Base-by-base conservation (phyloP, 2,113 vertebrate species). In the Ciconia maguari region DNA sequence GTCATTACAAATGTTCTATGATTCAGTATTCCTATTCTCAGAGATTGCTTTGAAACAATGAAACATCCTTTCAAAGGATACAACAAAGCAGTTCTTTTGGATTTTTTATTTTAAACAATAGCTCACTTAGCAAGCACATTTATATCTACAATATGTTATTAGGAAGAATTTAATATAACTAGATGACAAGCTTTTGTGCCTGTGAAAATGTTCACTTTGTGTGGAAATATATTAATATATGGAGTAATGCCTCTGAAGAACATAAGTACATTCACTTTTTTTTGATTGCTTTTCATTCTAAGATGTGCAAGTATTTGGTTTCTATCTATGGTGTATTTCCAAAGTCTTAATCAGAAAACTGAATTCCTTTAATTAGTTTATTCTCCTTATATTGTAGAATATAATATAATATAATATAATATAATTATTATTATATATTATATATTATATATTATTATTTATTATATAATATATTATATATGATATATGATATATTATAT, bases 1-100 rank as follows among this genome's bases (percentile, higher is more conserved):
- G 46, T 79, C 65, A 94, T 82, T 93, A 51, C 24, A 85, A 74
- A 62, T 76, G 55, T 27, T 96, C 92, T 94, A 78, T 81, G 46
- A 89, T 46, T 89, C 77, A 85, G 6, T 81, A 54, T 86, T 81
- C 75, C 36, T 96, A 3, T 83, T 94, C 60, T 92, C 41, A 69
- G 55, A 74, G 51, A 78, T 75, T 88, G 13, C 49, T 93, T 85
- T 78, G 46, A 85, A 83, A 58, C 6, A n/a, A 46, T 68, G 38
- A 87, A 83, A 58, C 16, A 27, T 69, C 52, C 7, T 94, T 94
- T 90, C 36, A 83, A 89, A 87, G 34, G 27, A 46, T 89, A 57
- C 4, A 78, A 36, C 18, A 42, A 54, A 83, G 21, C 8, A 52
- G 7, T 25, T 64, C 10, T 48, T 90, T 51, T 9, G 30, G 6